Percentiles rank a stretch among this genome's conserved stretches.
Evolutionary conservation across 2,797 vertebrate genomes (phyloP).

Genomic region (Sebastes matsubarae): DNA sequence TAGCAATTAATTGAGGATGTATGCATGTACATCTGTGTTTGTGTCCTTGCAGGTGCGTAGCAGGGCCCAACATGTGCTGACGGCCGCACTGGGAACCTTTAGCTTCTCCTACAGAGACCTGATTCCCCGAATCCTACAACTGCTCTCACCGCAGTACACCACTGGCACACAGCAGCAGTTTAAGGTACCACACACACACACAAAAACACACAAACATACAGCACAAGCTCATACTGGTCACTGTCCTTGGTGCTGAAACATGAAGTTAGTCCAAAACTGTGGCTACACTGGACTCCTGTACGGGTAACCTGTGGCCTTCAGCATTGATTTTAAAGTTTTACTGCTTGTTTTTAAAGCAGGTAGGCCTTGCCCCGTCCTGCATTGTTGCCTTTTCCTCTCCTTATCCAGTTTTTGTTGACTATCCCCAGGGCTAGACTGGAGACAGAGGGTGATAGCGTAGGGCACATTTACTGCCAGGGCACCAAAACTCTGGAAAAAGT

Average conservation of each 20-base stretch:
- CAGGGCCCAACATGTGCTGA: slow-evolving; percentile 93
- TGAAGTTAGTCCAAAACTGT: not conserved
- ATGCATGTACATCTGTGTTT: not conserved
- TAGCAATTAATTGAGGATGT: slow-evolving; percentile 1
- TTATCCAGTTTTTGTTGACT: not conserved
- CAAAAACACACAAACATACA: slow-evolving; percentile 23
- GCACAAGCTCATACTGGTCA: not conserved
- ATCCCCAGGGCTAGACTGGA: not conserved
- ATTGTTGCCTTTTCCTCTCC: not conserved
- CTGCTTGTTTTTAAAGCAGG: not conserved
- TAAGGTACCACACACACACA: slow-evolving; percentile 84
- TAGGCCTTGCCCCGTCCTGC: not conserved
- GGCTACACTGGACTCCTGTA: not conserved
- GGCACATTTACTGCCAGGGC: not conserved
- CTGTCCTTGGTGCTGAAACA: slow-evolving; percentile 58
- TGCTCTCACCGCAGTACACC: slow-evolving; percentile 86
- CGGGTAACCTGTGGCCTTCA: not conserved
- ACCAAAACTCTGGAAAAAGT: not conserved
- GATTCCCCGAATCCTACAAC: slow-evolving; percentile 90
- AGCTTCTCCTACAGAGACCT: slow-evolving; percentile 96
- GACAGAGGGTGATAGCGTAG: not conserved
- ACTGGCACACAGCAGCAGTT: slow-evolving; percentile 92
- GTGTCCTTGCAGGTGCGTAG: slow-evolving; percentile 87
- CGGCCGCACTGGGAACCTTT: slow-evolving; percentile 89
- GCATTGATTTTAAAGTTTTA: slow-evolving; percentile 14